phyloP scores from a whole-genome alignment of 2,113 vertebrate species.

The Stegostoma tigrinum region DNA sequence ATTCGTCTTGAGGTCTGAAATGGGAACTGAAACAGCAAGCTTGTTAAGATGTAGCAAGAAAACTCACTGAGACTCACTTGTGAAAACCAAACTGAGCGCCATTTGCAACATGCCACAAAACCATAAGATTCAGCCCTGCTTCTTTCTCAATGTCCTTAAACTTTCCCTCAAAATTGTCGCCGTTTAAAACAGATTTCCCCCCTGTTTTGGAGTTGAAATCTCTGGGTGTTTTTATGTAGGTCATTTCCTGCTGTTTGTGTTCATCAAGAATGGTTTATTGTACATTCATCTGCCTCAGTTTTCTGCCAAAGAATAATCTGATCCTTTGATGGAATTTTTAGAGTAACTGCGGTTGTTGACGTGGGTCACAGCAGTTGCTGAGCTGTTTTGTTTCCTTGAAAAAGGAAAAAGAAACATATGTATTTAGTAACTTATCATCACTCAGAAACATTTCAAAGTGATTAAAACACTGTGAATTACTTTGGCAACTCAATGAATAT shows the following conservation, averaged over 20 bases:
- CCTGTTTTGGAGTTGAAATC: not conserved
- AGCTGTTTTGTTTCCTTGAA: not conserved
- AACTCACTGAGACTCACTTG: no score
- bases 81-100: no score
- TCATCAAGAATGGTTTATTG: conserved; percentile 20
- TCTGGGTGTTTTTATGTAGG: not conserved
- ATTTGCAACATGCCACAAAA: no score
- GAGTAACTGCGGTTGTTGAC: not conserved
- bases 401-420: not conserved
- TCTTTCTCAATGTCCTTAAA: not conserved
- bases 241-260: conserved; percentile 26
- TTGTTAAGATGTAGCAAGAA: no score
- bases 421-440: not conserved
- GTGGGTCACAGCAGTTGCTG: not conserved
- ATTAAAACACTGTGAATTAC: not conserved
- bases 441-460: not conserved
- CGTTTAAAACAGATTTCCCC: not conserved
- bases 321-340: conserved; percentile 11
- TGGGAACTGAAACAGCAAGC: no score
- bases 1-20: no score
- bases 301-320: conserved; percentile 7
- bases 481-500: not conserved
- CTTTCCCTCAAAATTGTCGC: not conserved
- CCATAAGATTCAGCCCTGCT: no score
- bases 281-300: not conserved